These are phyloP conservation scores for Pelodiscus sinensis DNA, from an alignment of 2,113 vertebrate genomes.

Conservation along the genomic window DNA sequence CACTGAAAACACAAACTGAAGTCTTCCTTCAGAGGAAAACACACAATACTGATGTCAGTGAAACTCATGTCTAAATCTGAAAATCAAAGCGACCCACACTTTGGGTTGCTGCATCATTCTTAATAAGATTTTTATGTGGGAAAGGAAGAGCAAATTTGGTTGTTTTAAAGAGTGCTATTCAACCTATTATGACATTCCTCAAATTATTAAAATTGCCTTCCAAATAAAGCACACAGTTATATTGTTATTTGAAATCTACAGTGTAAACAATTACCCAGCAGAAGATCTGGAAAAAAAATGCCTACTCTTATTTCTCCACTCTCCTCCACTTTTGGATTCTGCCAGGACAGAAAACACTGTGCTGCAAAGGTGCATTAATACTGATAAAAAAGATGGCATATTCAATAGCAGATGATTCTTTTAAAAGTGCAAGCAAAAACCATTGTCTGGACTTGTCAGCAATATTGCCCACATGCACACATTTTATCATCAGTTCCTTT, in stretches of 20 bases:
- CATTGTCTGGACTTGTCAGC: neutral
- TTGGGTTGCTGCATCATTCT: neutral
- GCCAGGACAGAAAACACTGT: neutral
- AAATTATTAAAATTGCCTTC: neutral
- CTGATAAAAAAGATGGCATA: neutral
- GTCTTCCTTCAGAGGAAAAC: constrained; percentile 1
- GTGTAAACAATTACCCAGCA: neutral
- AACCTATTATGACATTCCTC: neutral
- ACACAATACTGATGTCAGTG: neutral
- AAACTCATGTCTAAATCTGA: neutral
- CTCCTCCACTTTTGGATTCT: neutral
- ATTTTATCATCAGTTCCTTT: neutral
- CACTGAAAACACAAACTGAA: neutral
- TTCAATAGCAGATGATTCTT: neutral
- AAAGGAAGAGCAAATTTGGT: neutral
- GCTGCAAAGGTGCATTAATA: neutral
- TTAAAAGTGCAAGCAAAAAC: neutral
- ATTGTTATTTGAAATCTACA: neutral
- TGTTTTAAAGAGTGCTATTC: neutral
- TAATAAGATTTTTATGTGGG: neutral
- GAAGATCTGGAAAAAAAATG: neutral
- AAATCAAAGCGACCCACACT: neutral
- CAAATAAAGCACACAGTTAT: neutral
- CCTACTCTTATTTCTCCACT: neutral
- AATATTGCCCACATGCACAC: neutral